Percentiles rank a stretch among this genome's conserved stretches.
phyloP scores from a whole-genome alignment of 2,888 invertebrate species.

The Pollenia griseotomentosa region DNA sequence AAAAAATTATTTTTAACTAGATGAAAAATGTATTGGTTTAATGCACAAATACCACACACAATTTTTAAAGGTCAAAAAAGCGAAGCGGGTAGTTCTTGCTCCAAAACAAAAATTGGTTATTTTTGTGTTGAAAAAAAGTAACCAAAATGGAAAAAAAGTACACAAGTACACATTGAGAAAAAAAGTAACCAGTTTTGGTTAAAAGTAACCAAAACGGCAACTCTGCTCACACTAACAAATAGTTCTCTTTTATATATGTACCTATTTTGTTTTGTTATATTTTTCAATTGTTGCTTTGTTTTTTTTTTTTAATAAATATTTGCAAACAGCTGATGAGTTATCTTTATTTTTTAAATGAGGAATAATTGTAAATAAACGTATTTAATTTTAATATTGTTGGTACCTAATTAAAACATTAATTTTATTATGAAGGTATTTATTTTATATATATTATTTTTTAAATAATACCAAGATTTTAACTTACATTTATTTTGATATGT shows the following conservation, averaged over 20 bases:
- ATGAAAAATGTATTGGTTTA: too few species aligned
- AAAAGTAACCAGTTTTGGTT: too few species aligned
- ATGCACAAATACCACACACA: too few species aligned
- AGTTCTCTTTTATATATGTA: not conserved
- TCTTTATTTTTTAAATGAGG: constrained; percentile 54
- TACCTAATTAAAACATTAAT: not conserved
- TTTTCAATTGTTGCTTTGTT: constrained; percentile 66
- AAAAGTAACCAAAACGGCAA: too few species aligned
- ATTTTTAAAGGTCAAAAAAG: too few species aligned
- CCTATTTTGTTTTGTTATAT: constrained; percentile 33
- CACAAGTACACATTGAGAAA: too few species aligned
- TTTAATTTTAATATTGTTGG: not conserved
- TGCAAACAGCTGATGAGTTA: constrained; percentile 73
- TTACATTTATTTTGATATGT: constrained; percentile 76
- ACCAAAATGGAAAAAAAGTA: too few species aligned
- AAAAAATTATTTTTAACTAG: too few species aligned
- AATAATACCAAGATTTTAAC: constrained; percentile 46
- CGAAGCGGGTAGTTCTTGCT: too few species aligned
- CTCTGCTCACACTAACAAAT: constrained; percentile 15
- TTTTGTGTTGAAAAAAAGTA: too few species aligned
- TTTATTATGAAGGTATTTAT: constrained; percentile 1
- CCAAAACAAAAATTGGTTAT: too few species aligned
- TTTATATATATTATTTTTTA: constrained; percentile 9
- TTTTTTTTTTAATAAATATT: constrained; percentile 35
- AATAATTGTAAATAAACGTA: constrained; percentile 65